Conservation (phyloP, 2,797 vertebrate species). For the Chloroceryle amazona region DNA sequence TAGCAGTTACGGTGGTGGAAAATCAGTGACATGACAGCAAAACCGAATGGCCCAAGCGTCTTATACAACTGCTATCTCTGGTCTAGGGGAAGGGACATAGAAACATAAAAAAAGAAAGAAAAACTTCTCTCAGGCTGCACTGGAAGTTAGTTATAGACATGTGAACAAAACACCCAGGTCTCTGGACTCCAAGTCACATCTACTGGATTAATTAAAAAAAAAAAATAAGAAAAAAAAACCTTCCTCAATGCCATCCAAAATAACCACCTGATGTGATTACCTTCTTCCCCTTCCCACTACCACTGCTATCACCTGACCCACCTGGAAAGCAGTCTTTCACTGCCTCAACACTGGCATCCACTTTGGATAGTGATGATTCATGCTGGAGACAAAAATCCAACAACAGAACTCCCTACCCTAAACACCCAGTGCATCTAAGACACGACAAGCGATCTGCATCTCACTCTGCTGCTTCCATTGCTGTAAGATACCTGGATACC, state of each 20-base stretch:
- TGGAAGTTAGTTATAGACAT: background rate
- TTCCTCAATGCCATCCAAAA: background rate
- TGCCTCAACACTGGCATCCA: background rate
- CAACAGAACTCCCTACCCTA: background rate
- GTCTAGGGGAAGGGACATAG: background rate
- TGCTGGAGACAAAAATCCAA: background rate
- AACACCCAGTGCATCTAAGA: background rate
- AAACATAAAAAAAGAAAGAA: background rate
- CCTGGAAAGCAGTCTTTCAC: background rate
- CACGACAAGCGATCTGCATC: background rate
- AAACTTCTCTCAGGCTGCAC: background rate
- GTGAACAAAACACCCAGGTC: background rate
- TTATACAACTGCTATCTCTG: background rate
- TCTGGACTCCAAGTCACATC: background rate
- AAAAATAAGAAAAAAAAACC: background rate
- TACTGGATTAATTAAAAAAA: background rate
- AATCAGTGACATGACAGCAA: constrained; percentile 4
- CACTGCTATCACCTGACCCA: background rate
- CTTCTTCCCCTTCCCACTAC: background rate
- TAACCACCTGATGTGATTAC: background rate
- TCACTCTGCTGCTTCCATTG: background rate
- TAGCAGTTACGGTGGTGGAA: background rate
- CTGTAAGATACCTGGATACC: background rate
- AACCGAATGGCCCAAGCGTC: constrained; percentile 21
- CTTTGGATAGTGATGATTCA: background rate